Percentiles rank a stretch among this genome's conserved stretches.
phyloP scores from a whole-genome alignment of 2,113 vertebrate genomes.

The Haliaeetus leucogaster region DNA sequence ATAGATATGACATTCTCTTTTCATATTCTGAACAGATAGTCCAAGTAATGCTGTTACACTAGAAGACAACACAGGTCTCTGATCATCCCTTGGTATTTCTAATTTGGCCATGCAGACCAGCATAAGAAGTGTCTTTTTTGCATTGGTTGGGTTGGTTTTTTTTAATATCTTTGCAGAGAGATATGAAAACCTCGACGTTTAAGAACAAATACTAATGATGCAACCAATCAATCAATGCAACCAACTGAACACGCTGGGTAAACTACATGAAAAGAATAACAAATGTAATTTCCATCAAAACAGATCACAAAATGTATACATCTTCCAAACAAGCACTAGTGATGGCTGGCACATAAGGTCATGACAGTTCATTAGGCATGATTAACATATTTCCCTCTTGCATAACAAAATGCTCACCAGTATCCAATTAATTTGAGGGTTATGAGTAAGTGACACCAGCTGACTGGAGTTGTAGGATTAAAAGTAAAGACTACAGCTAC shows the following conservation, averaged over 20 bases:
- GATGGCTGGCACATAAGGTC: neutral
- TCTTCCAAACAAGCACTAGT: neutral
- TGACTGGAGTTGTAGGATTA: neutral
- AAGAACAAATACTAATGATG: neutral
- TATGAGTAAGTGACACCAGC: neutral
- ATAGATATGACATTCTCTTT: neutral
- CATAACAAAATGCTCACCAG: neutral
- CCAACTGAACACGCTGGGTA: neutral
- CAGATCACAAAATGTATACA: neutral
- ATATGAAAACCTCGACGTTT: neutral
- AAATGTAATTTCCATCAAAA: neutral
- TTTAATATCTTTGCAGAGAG: neutral
- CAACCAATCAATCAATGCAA: neutral
- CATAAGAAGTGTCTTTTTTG: neutral
- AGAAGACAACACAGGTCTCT: neutral
- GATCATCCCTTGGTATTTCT: neutral
- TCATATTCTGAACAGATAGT: neutral
- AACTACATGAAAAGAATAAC: neutral
- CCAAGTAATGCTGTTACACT: neutral
- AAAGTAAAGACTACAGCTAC: neutral
- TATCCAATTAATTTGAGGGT: neutral
- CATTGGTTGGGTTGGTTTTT: neutral
- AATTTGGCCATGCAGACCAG: neutral
- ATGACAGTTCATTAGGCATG: neutral
- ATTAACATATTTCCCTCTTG: neutral